phyloP scores from a whole-genome alignment of 2,797 vertebrate species.

The Brachyalestes nurse region DNA sequence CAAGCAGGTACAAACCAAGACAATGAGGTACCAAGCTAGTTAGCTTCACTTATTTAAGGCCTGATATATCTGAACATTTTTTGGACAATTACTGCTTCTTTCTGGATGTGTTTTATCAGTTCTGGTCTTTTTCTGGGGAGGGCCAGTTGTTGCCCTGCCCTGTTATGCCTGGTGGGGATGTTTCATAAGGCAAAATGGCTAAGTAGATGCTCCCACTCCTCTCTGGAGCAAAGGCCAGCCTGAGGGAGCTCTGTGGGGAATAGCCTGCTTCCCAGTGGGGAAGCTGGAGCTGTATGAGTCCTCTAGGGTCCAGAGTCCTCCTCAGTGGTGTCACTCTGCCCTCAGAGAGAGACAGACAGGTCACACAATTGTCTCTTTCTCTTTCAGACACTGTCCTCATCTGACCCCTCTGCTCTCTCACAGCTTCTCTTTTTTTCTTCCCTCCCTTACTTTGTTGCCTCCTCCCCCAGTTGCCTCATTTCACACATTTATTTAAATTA shows the following conservation, averaged over 20 bases:
- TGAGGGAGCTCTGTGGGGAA: background rate
- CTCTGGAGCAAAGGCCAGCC: background rate
- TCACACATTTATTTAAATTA: background rate
- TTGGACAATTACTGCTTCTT: no score
- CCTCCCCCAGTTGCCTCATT: background rate
- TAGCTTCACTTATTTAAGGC: no score
- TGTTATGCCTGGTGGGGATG: background rate
- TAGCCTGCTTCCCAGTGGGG: slow-evolving; percentile 2
- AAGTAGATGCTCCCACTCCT: background rate
- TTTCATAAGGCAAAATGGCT: background rate
- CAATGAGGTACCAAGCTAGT: no score
- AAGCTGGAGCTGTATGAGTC: background rate
- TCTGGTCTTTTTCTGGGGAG: background rate
- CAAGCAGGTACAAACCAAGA: no score
- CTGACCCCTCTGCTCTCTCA: background rate
- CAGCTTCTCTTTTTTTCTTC: background rate
- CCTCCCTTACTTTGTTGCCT: background rate
- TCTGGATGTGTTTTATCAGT: slow-evolving; percentile 26
- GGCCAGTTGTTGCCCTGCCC: background rate
- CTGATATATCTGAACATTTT: no score
- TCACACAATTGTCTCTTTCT: background rate
- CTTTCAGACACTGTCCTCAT: background rate
- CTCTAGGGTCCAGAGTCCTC: slow-evolving; percentile 18
- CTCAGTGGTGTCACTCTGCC: slow-evolving; percentile 11
- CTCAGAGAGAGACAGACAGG: slow-evolving; percentile 9